Conservation (phyloP, 2,113 vertebrate species). For the Sitta europaea region DNA sequence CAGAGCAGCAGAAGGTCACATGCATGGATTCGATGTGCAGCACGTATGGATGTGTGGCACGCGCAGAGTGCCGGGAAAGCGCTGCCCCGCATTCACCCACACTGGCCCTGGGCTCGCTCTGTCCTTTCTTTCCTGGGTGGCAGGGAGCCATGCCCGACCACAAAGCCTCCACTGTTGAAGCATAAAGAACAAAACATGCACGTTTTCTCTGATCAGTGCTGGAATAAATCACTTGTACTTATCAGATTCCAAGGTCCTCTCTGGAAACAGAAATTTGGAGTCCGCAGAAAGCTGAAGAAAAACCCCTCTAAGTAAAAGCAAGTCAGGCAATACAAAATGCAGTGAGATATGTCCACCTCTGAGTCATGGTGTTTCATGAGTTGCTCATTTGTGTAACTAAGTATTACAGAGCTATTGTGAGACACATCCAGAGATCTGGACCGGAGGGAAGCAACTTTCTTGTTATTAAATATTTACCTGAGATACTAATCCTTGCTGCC, state of each 20-base stretch:
- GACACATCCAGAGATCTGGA: neutral
- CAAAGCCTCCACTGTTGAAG: neutral
- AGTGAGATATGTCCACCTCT: neutral
- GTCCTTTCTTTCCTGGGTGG: neutral
- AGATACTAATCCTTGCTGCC: neutral
- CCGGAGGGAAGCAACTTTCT: neutral
- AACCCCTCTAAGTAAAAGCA: neutral
- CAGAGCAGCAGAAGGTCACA: neutral
- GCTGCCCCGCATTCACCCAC: rapidly evolving
- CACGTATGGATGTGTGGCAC: neutral
- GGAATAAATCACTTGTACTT: neutral
- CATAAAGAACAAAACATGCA: neutral
- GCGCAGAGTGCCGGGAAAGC: neutral
- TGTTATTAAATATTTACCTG: neutral
- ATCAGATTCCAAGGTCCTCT: neutral
- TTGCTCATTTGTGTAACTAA: neutral
- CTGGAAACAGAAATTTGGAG: neutral
- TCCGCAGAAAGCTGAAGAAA: neutral
- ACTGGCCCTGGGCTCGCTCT: neutral
- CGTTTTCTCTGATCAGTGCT: neutral
- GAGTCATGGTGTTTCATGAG: neutral
- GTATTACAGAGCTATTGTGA: neutral
- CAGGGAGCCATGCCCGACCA: neutral
- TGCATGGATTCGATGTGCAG: neutral
- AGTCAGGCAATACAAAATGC: neutral